phyloP scores from a whole-genome alignment of 2,113 vertebrate species.

The Esox niger region DNA sequence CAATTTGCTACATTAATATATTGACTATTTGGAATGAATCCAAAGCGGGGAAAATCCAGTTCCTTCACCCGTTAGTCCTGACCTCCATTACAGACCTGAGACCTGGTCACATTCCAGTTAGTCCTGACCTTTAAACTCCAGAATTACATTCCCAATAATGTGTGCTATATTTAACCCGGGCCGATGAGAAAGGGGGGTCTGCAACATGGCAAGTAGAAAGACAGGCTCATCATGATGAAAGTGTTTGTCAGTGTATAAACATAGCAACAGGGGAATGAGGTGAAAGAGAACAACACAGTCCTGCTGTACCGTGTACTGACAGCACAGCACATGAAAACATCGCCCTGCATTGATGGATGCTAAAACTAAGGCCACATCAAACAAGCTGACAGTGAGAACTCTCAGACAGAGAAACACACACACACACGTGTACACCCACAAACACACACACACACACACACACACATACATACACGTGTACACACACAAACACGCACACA shows the following conservation, averaged over 20 bases:
- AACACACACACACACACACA: slow-evolving; percentile 6
- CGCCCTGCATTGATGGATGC: slow-evolving; percentile 53
- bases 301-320: no score
- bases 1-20: no score
- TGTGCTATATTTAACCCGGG: no score
- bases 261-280: slow-evolving; percentile 49
- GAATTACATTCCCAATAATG: no score
- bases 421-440: slow-evolving; percentile 2
- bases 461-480: neutral
- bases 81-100: neutral
- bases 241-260: slow-evolving; percentile 47
- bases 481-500: slow-evolving; percentile 5
- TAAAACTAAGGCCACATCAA: slow-evolving; percentile 59
- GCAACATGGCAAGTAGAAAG: slow-evolving; percentile 22
- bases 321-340: slow-evolving; percentile 29
- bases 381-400: slow-evolving; percentile 53
- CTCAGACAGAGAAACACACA: slow-evolving; percentile 25
- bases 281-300: slow-evolving; percentile 49
- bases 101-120: neutral
- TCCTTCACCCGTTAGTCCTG: no score
- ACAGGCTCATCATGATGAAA: slow-evolving; percentile 34
- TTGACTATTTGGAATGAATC: no score
- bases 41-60: no score
- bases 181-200: neutral
- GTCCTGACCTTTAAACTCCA: neutral